Conservation (phyloP, 2,888 invertebrate species). For the Elgonia sp. region DNA sequence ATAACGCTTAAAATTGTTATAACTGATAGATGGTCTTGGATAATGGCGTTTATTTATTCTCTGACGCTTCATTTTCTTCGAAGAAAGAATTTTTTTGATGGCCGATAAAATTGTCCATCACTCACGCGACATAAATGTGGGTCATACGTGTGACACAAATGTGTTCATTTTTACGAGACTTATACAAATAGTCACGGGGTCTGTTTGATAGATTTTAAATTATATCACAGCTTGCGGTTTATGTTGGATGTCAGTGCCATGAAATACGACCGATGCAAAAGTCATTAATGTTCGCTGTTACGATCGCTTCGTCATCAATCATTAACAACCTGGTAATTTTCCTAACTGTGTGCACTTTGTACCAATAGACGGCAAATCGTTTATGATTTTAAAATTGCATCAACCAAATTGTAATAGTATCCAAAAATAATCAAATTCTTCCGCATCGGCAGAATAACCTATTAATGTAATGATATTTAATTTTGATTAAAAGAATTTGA, state of each 20-base stretch:
- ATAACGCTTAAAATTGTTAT: not conserved
- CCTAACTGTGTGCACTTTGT: constrained; percentile 16
- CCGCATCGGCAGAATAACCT: no score
- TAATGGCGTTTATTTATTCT: not conserved
- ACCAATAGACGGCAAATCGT: constrained; percentile 39
- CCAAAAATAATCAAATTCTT: not conserved
- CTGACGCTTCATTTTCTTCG: not conserved
- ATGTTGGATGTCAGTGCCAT: constrained; percentile 41
- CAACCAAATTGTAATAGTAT: not conserved
- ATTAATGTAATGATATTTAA: no score
- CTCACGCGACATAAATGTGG: constrained; percentile 38
- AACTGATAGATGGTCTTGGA: not conserved
- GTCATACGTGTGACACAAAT: constrained; percentile 35
- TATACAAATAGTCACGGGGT: constrained; percentile 35
- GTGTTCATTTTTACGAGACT: constrained; percentile 55
- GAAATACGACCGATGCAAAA: constrained; percentile 69
- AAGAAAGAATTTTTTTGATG: not conserved
- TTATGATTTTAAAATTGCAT: constrained; percentile 33
- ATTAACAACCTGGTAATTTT: constrained; percentile 43
- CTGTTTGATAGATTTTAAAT: constrained; percentile 64
- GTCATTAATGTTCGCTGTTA: constrained; percentile 72
- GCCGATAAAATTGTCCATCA: constrained; percentile 33
- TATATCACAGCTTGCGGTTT: constrained; percentile 64
- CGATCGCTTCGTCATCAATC: constrained; percentile 66
- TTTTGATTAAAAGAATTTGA: no score